A percentile compares a stretch with the other conserved stretches of the same genome.
Evolutionary conservation across 2,888 invertebrate species (phyloP).

Genomic region (Eutolmus rufibarbis): DNA sequence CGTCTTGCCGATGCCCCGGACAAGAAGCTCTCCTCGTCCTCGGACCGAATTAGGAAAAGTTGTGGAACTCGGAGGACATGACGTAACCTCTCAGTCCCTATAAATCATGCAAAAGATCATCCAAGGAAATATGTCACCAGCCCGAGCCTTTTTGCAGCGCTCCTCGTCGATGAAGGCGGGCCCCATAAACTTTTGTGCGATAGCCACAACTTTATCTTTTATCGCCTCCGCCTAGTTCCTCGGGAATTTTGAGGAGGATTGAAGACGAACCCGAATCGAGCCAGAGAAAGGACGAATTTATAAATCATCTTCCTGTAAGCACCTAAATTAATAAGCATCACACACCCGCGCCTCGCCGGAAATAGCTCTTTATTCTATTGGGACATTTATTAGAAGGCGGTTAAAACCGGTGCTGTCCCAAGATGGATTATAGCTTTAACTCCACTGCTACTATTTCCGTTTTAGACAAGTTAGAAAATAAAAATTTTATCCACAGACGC

Average conservation of each 20-base stretch:
- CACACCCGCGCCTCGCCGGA: neutral
- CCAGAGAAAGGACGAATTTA: neutral
- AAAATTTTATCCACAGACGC: neutral
- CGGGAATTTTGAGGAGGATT: neutral
- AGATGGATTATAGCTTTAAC: neutral
- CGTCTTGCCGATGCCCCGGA: neutral
- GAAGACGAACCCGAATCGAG: neutral
- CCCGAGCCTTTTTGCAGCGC: neutral
- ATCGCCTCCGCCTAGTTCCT: constrained; percentile 4
- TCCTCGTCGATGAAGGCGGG: neutral
- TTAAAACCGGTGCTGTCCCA: neutral
- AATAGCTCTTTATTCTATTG: neutral
- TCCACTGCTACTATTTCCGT: neutral
- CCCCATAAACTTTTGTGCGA: constrained; percentile 22
- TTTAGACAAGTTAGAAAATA: neutral
- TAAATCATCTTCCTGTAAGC: constrained; percentile 20
- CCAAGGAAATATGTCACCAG: constrained; percentile 40
- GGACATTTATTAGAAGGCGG: neutral
- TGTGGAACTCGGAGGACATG: neutral
- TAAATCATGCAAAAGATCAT: constrained; percentile 43
- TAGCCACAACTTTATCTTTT: constrained; percentile 25
- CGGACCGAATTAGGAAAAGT: constrained; percentile 39
- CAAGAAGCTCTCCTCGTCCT: neutral
- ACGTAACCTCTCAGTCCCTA: constrained; percentile 29
- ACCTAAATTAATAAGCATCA: constrained; percentile 22